Base-by-base conservation (phyloP, 2,888 invertebrate species). In the Bruchidius siliquastri region DNA sequence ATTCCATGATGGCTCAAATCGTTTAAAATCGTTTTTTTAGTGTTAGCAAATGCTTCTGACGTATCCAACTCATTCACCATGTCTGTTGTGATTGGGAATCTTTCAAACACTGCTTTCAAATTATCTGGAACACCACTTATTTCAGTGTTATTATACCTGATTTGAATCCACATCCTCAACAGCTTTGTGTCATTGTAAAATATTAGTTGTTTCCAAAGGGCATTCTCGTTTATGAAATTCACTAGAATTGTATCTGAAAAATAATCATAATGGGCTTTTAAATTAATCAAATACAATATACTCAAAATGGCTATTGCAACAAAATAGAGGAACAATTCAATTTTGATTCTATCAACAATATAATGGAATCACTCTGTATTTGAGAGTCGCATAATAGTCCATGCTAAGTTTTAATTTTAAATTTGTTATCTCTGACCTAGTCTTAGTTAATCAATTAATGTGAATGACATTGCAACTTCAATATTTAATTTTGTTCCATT, bases 1-100 rank as follows among this genome's bases (percentile, higher is more conserved):
- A 92, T 88, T 0, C 93, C 93, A 79, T 90, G 91, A 72, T 89
- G 88, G 74, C 88, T 87, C 3, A 92, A 83, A 73, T 90, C 89
- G 81, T 91, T 90, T 76, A 91, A 89, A 77, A 91, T 87, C 76
- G 88, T 87, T 83, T 91, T 87, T 83, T 89, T 90, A 20, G 89
- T 88, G 82, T 90, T 87, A 82, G 88, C 88, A 0, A 89, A 88
- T 73, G 89, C 87, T 72, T 85, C 83, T 80, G 89, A 89, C 76
- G 87, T 87, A 21, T 88, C 87, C 72, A 92, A 87, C 91, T 92
- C 91, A 75, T 88, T 87, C 72, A 92, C 87, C 91, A 92, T 91
- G 75, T 89, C 87, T 70, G 88, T 83, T 0, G 88, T 88, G 71
- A 92, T 90, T 18, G 88, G 82, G 86, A 90, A 90, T 74, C 87